phyloP scores from a whole-genome alignment of 2,113 vertebrate genomes.

The Salminus brasiliensis region DNA sequence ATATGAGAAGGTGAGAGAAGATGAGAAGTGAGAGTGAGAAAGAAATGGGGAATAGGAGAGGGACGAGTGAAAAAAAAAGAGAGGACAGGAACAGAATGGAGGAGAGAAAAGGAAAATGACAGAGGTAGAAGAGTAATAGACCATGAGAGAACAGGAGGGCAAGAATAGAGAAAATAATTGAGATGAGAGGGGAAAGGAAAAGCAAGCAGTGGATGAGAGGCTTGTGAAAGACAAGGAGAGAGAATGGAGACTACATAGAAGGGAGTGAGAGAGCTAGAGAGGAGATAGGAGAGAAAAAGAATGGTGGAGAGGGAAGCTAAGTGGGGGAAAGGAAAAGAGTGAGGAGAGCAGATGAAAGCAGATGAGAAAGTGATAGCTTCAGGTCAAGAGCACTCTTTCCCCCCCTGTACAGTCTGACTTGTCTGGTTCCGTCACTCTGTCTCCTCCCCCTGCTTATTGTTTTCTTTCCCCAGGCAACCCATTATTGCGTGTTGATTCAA shows the following conservation, averaged over 20 bases:
- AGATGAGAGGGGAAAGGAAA: not conserved
- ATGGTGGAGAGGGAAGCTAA: not conserved
- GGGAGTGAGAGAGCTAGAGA: not conserved
- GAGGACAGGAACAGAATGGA: not conserved
- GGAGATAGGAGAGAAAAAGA: not conserved
- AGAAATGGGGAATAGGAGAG: no score
- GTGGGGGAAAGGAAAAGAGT: not conserved
- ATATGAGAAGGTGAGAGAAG: not conserved
- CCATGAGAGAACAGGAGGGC: not conserved
- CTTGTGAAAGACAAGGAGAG: not conserved
- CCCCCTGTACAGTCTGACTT: not conserved
- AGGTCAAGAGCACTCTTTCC: no score
- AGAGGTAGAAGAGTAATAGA: not conserved
- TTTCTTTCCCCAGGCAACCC: constrained; percentile 54
- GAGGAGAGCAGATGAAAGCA: not conserved
- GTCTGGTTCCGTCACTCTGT: not conserved
- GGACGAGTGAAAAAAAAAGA: no score
- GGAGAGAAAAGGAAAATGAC: no score
- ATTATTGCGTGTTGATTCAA: constrained; percentile 57
- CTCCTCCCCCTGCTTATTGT: constrained; percentile 27
- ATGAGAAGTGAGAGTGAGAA: no score
- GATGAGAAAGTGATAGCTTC: no score
- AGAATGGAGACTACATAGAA: not conserved
- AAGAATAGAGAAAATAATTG: not conserved
- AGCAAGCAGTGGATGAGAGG: not conserved